Conservation (phyloP, 2,888 invertebrate genomes). For the Liodrosophila aerea region DNA sequence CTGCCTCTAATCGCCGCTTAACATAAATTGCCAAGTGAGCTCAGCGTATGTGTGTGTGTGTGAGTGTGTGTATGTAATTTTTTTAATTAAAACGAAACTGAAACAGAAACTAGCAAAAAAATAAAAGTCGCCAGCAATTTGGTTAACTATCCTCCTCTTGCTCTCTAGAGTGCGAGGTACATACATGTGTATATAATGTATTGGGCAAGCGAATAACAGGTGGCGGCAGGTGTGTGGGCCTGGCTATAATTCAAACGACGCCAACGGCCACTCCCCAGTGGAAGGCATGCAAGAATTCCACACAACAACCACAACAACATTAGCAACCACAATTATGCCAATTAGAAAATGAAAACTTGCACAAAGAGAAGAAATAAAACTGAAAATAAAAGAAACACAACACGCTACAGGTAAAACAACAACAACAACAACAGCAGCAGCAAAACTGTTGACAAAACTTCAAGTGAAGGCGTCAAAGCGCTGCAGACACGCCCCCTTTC, state of each 20-base stretch:
- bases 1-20: conserved; percentile 65
- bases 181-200: too few relatives aligned
- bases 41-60: conserved; percentile 45
- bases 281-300: conserved; percentile 67
- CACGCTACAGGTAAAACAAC: conserved; percentile 64
- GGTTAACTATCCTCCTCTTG: conserved; percentile 21
- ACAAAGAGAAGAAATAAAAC: conserved; percentile 30
- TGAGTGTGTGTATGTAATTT: conserved; percentile 58
- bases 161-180: too few relatives aligned
- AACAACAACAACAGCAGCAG: conserved; percentile 24
- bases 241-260: conserved; percentile 59
- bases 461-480: conserved; percentile 61
- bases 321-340: conserved; percentile 66
- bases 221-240: conserved; percentile 42
- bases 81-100: conserved; percentile 52
- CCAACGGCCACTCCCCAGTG: conserved; percentile 60
- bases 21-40: conserved; percentile 64
- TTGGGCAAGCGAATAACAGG: conserved; percentile 4
- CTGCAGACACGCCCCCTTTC: conserved; percentile 22
- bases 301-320: conserved; percentile 34
- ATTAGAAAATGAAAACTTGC: conserved; percentile 69
- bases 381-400: conserved; percentile 23
- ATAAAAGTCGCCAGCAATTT: conserved; percentile 37
- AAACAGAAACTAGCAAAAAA: conserved; percentile 10
- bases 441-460: conserved; percentile 62